Conservation (phyloP, 2,113 vertebrate genomes). For the Calyptommatus sinebrachiatus region DNA sequence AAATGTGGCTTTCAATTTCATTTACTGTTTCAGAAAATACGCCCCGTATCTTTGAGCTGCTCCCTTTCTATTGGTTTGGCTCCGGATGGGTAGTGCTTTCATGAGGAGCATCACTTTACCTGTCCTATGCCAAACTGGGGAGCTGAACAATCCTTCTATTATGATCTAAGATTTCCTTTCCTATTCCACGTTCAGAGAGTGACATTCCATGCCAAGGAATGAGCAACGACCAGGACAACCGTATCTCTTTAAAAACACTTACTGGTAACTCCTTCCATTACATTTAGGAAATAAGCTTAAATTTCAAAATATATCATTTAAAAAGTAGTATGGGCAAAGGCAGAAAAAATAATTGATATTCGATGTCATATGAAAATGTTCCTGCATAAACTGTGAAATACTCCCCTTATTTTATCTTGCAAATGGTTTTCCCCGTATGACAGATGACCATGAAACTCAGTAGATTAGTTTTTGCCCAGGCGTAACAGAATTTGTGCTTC, state of each 20-base stretch:
- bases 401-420: no score
- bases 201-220: not conserved
- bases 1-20: not conserved
- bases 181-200: not conserved
- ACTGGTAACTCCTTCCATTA: not conserved
- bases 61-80: slow-evolving; percentile 9
- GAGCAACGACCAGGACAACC: not conserved
- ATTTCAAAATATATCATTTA: not conserved
- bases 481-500: no score
- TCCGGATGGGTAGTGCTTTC: not conserved
- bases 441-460: no score
- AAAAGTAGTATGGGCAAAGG: not conserved
- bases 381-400: no score
- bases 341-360: not conserved
- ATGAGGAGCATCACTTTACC: not conserved
- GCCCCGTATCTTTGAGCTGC: not conserved
- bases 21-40: not conserved
- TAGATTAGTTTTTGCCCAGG: no score
- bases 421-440: no score
- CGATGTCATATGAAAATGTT: no score
- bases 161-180: slow-evolving; percentile 12
- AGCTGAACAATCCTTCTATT: not conserved
- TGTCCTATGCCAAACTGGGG: not conserved
- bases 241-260: not conserved
- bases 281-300: not conserved